A percentile compares a stretch with the other conserved stretches of the same genome.
phyloP scores from a whole-genome alignment of 30 jellyfish, hydroid and myxozoan genomes.

The Haliclystus octoradiatus region DNA sequence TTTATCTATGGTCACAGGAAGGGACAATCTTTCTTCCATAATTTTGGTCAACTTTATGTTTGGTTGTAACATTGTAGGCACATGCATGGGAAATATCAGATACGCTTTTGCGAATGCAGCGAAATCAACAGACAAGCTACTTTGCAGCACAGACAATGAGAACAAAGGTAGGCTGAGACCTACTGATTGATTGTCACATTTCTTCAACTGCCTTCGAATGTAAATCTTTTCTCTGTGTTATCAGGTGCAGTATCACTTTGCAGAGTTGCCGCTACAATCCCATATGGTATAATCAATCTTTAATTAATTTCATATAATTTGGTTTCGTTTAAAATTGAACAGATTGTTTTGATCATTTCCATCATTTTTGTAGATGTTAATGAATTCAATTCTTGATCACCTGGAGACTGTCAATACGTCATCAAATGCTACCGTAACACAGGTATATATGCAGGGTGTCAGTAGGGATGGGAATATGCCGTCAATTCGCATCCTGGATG shows the following conservation, averaged over 20 bases:
- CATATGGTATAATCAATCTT: conserved; percentile 21
- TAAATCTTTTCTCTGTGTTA: too few relatives aligned
- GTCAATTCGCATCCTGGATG: too few relatives aligned
- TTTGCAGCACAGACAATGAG: conserved; percentile 98
- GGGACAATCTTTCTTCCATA: too few relatives aligned
- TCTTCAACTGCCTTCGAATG: too few relatives aligned
- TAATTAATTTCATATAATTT: background rate
- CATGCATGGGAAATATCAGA: conserved; percentile 96
- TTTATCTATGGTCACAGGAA: too few relatives aligned
- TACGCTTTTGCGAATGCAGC: conserved; percentile 53
- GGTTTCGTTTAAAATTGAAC: background rate
- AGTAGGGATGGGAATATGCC: too few relatives aligned
- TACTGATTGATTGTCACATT: too few relatives aligned
- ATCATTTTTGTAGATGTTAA: conserved; percentile 29
- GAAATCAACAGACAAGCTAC: conserved; percentile 69
- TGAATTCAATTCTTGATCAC: conserved; percentile 68
- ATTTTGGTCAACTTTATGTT: too few relatives aligned
- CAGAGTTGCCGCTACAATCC: conserved; percentile 50
- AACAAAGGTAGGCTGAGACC: conserved; percentile 50
- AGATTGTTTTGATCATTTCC: background rate
- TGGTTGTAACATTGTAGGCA: conserved; percentile 49
- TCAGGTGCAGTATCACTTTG: conserved; percentile 71
- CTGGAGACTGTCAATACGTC: conserved; percentile 48
- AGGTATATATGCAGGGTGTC: too few relatives aligned
- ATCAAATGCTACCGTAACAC: conserved; percentile 81